Percentiles rank a stretch among this genome's conserved stretches.
phyloP scores from a whole-genome alignment of 1,140 invertebrate genomes.

The Trachymyrmex cornetzi region DNA sequence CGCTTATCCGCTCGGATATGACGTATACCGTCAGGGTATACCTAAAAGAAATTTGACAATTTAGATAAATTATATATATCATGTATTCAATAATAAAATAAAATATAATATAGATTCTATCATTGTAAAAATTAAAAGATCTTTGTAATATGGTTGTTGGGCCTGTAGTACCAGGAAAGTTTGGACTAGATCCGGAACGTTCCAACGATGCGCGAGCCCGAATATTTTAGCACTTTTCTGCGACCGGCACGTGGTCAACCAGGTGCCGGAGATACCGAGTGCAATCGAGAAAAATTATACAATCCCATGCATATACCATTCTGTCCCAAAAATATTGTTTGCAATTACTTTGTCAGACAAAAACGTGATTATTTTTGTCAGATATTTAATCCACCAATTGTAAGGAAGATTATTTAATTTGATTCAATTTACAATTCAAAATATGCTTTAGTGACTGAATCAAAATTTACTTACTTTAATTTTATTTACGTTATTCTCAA shows the following conservation, averaged over 20 bases:
- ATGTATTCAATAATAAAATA: not conserved
- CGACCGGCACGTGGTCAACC: slow-evolving; percentile 82
- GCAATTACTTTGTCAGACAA: too few species aligned
- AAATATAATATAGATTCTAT: slow-evolving; percentile 4
- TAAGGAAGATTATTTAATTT: not conserved
- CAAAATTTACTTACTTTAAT: slow-evolving; percentile 14
- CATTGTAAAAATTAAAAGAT: not conserved
- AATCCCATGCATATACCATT: not conserved
- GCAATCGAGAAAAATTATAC: slow-evolving; percentile 61
- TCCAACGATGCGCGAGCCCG: slow-evolving; percentile 83
- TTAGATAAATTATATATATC: not conserved
- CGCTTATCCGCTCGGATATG: slow-evolving; percentile 99
- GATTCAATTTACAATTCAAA: not conserved
- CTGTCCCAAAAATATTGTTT: not conserved
- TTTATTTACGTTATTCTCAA: slow-evolving; percentile 11
- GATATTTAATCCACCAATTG: not conserved
- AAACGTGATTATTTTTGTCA: not conserved
- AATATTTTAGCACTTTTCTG: slow-evolving; percentile 81
- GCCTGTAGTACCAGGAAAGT: slow-evolving; percentile 78
- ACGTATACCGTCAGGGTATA: slow-evolving; percentile 99
- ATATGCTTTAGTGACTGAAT: not conserved
- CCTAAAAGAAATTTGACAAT: slow-evolving; percentile 84
- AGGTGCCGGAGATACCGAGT: slow-evolving; percentile 84
- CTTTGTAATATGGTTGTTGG: slow-evolving; percentile 61
- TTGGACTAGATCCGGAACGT: slow-evolving; percentile 69